Evolutionary conservation across 1,140 invertebrate species (phyloP).

Genomic region (Drosophila ambigua): DNA sequence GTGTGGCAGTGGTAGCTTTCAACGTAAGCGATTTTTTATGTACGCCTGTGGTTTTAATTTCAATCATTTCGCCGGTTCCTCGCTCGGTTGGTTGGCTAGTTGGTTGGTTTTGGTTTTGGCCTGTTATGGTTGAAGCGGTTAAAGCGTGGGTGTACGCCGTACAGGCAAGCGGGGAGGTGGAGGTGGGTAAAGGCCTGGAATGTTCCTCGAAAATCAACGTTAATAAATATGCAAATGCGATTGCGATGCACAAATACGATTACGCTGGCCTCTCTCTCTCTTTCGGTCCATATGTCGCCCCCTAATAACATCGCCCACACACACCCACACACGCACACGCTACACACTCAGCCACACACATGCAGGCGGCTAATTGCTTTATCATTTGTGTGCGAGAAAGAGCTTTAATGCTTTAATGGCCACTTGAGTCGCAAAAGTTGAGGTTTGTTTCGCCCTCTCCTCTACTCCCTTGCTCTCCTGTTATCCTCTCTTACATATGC

Average conservation of each 20-base stretch:
- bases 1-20: conserved; percentile 37
- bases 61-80: conserved; percentile 69
- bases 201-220: conserved; percentile 62
- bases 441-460: conserved; percentile 31
- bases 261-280: conserved; percentile 50
- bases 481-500: conserved; percentile 53
- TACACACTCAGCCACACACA: conserved; percentile 1
- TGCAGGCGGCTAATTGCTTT: conserved; percentile 62
- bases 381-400: conserved; percentile 44
- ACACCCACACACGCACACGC: too few species aligned
- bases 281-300: conserved; percentile 27
- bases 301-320: conserved; percentile 11
- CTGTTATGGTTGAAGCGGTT: not conserved
- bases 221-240: conserved; percentile 78
- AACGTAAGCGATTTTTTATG: conserved; percentile 81
- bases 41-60: conserved; percentile 78
- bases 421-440: conserved; percentile 74
- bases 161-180: not conserved
- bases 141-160: too few species aligned
- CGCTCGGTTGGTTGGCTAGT: conserved; percentile 49
- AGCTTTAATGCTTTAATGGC: conserved; percentile 76
- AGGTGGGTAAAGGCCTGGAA: conserved; percentile 9
- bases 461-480: not conserved
- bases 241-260: conserved; percentile 61
- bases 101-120: conserved; percentile 29